phyloP scores from a whole-genome alignment of 2,888 invertebrate genomes.

The Nephrotoma appendiculata region DNA sequence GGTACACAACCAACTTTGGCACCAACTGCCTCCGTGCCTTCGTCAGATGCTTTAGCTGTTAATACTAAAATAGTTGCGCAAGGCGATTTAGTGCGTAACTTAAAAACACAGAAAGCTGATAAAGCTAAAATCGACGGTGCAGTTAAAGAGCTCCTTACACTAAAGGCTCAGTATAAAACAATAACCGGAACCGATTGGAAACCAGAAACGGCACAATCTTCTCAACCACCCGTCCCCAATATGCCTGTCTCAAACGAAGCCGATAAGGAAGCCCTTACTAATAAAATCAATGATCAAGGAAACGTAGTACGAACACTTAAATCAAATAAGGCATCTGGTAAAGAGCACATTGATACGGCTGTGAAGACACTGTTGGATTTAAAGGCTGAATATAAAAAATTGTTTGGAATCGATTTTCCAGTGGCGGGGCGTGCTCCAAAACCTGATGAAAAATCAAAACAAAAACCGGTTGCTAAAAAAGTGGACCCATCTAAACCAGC shows the following conservation, averaged over 20 bases:
- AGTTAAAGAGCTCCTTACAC: slow-evolving; percentile 37
- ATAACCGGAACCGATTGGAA: slow-evolving; percentile 40
- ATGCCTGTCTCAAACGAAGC: slow-evolving; percentile 1
- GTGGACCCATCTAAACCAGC: slow-evolving; percentile 16
- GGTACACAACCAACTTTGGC: slow-evolving; percentile 14
- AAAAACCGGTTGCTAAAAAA: slow-evolving; percentile 22
- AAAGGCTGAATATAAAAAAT: slow-evolving; percentile 46
- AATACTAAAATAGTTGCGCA: slow-evolving; percentile 27
- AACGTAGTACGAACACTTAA: slow-evolving; percentile 43
- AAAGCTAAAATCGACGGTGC: slow-evolving; percentile 40
- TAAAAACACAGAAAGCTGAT: slow-evolving; percentile 40
- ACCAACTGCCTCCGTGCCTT: not conserved
- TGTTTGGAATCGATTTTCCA: slow-evolving; percentile 36
- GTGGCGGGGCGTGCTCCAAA: slow-evolving; percentile 27
- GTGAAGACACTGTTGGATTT: slow-evolving; percentile 38
- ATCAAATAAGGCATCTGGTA: slow-evolving; percentile 31
- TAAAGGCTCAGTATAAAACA: slow-evolving; percentile 43
- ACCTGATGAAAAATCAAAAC: slow-evolving; percentile 19
- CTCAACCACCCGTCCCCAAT: slow-evolving; percentile 2
- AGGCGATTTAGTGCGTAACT: slow-evolving; percentile 35
- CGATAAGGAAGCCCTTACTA: slow-evolving; percentile 23
- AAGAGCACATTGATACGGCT: slow-evolving; percentile 34
- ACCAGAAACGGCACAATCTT: slow-evolving; percentile 27
- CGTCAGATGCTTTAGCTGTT: not conserved
- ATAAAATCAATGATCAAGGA: slow-evolving; percentile 42